Base-by-base conservation (phyloP, 92 coral and sea anemone species). In the Epizoanthus fatuus region DNA sequence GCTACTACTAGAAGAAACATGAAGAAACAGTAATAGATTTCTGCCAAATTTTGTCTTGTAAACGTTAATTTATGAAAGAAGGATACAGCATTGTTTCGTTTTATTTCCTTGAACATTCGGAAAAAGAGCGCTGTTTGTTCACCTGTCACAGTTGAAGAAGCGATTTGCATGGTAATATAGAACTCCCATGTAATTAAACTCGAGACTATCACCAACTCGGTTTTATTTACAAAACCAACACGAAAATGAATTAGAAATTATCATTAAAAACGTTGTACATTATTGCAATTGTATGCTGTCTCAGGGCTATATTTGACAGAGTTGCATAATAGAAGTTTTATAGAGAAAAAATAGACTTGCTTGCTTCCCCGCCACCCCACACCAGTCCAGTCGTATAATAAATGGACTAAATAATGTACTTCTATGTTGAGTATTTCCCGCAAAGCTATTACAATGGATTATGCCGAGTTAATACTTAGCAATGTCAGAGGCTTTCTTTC, bases 101-200 rank as follows among this genome's bases (percentile, higher is more conserved):
- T 39, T 11, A 37, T 12, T 39, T 14, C 70, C 38, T 64, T 64
- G 70, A 66, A 66, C n/a, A 37, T 39, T 15, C 38, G 42, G 13
- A 3, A 38, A 37, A 14, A 66, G 22, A 17, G 6, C 72, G 42
- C 2, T 66, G 17, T 66, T 66, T 66, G n/a, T 9, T 37, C 45
- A 66, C 19, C 72, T 38, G 72, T 37, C 72, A 66, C 12, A 8
- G 45, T 8, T 9, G 6, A 35, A 66, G 72, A 58, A 32, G 72
- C 49, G 16, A 25, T 66, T 37, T 66, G 72, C 10, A 66, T 66
- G 72, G 7, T 63, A 63, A 66, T 66, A 38, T 66, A 42, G 19
- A 37, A 66, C 5, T 37, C 20, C 72, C 40, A 37, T 66, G 40
- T 37, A 65, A 65, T 65, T 65, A 37, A 65, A 65, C 71, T 65